Base-by-base conservation (phyloP, 2,888 invertebrate species). In the Rhagium mordax region DNA sequence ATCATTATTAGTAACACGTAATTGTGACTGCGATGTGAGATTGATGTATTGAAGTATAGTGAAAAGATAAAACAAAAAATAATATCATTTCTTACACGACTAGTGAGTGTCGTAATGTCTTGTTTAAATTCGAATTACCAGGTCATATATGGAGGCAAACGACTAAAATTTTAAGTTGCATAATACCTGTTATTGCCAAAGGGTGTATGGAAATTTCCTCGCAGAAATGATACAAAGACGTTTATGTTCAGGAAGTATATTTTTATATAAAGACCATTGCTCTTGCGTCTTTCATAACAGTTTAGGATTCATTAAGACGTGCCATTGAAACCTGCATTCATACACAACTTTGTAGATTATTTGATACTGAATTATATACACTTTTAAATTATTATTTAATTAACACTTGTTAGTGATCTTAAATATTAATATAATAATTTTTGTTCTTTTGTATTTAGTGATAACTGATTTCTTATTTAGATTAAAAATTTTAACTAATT, bases 121-220 rank as follows among this genome's bases (percentile, higher is more conserved):
- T 41, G n/a, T 41, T 65, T 53, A 53, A 53, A 53, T 29, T 53
- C 33, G 15, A 65, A 53, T 59, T 68, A 59, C 59, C 59, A 29
- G 57, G 68, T 68, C 68, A 68, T 53, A 68, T 57, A 49, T 68
- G 21, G 68, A 68, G 68, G 68, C 59, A 68, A 68, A 68, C 48
- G 68, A 59, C 59, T 59, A 68, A 57, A 47, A 68, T 27, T 49
- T 51, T 60, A 21, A 21, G 24, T 67, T 67, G 47, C 29, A 41
- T 33, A 67, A 51, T 51, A 29, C 8, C 20, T 55, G n/a, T n/a
- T n/a, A 65, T 53, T 29, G 57, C 60, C n/a, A 57, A 48, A 48
- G 24, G 59, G 48, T 20, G 6, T 48, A 57, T 59, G 68, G 59
- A 68, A n/a, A 59, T 68, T 68, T 59, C 59, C 59, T 55, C n/a